Percentiles rank a stretch among this genome's conserved stretches.
phyloP scores from a whole-genome alignment of 2,113 vertebrate genomes.

The Lamprologus ornatipinnis region DNA sequence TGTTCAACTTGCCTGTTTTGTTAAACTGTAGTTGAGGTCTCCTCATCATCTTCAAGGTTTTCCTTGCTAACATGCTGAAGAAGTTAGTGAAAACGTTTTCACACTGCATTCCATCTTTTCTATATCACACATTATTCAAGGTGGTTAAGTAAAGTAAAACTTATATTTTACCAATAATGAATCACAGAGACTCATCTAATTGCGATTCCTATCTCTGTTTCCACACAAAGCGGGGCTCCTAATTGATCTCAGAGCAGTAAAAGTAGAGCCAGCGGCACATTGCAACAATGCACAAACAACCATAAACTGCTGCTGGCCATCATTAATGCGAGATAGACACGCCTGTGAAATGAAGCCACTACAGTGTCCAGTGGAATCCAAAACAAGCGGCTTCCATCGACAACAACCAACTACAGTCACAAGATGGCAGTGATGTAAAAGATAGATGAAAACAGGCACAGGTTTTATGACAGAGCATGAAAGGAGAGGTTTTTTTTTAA shows the following conservation, averaged over 20 bases:
- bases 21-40: not conserved
- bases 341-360: not conserved
- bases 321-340: not conserved
- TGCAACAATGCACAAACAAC: not conserved
- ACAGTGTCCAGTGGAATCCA: not conserved
- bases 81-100: not conserved
- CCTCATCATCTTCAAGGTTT: not conserved
- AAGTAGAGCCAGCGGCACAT: not conserved
- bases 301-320: not conserved
- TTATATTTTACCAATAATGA: not conserved
- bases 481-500: fast-evolving
- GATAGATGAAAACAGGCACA: not conserved
- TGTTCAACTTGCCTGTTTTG: not conserved
- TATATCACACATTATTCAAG: not conserved
- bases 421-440: not conserved
- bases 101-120: not conserved
- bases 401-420: not conserved
- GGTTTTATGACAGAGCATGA: not conserved
- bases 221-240: not conserved
- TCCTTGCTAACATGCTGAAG: not conserved
- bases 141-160: not conserved
- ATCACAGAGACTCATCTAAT: not conserved
- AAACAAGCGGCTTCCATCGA: not conserved
- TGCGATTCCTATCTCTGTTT: not conserved
- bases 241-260: not conserved